phyloP scores from a whole-genome alignment of 2,888 invertebrate genomes.

The Blera fallax region DNA sequence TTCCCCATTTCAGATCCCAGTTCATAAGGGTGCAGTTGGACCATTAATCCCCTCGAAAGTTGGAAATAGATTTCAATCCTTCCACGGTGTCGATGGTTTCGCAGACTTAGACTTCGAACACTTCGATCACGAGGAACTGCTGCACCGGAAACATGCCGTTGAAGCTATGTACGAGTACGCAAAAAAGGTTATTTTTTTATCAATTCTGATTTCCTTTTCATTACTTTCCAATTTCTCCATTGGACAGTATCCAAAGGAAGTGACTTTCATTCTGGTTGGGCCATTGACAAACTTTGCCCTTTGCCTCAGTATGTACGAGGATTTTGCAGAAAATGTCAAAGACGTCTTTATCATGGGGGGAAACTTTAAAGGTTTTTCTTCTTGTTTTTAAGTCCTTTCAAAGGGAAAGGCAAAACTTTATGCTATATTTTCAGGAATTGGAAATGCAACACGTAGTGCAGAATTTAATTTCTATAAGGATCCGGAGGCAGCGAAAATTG shows the following conservation, averaged over 20 bases:
- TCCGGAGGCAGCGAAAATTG: conserved; percentile 89
- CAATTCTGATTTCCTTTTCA: neutral
- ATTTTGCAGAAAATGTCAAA: conserved; percentile 85
- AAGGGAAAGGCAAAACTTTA: conserved; percentile 82
- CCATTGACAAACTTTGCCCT: conserved; percentile 91
- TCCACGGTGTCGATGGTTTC: conserved; percentile 87
- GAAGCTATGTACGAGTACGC: conserved; percentile 84
- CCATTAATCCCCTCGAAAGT: conserved; percentile 77
- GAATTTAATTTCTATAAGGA: conserved; percentile 86
- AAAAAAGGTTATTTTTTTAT: conserved; percentile 81
- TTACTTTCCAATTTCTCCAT: conserved; percentile 77
- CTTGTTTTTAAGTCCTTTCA: too few relatives aligned
- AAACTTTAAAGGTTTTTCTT: conserved; percentile 87
- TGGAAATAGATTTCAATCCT: conserved; percentile 20
- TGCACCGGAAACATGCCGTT: conserved; percentile 84
- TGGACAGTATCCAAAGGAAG: conserved; percentile 82
- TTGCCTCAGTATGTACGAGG: conserved; percentile 86
- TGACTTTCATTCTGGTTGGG: conserved; percentile 86
- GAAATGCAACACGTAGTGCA: conserved; percentile 84
- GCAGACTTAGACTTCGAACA: conserved; percentile 84
- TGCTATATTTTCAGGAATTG: conserved; percentile 80
- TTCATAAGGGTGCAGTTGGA: conserved; percentile 75
- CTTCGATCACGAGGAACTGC: conserved; percentile 77
- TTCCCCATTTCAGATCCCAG: conserved; percentile 74
- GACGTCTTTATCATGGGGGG: conserved; percentile 91